Percentiles rank a stretch among this genome's conserved stretches.
These are phyloP conservation scores for Synanthedon vespiformis DNA, from an alignment of 2,888 invertebrate species.

Conservation along the genomic window DNA sequence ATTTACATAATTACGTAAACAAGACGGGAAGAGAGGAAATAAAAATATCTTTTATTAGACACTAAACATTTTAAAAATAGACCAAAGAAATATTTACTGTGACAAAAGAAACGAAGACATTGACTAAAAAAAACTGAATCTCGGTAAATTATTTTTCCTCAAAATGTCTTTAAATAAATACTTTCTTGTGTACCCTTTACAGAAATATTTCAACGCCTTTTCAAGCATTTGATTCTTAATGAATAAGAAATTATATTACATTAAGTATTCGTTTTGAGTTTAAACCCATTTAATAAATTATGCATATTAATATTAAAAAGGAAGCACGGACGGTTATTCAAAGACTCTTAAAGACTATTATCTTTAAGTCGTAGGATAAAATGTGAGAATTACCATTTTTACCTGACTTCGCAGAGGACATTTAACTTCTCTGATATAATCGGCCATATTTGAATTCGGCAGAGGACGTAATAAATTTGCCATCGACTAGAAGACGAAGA, in stretches of 20 bases:
- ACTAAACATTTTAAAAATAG: neutral
- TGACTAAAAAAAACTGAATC: neutral
- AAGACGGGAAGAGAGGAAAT: no score
- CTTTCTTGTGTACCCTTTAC: no score
- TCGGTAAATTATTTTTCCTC: neutral
- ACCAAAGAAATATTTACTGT: neutral
- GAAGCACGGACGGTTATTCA: neutral
- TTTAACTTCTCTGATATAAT: conserved; percentile 54
- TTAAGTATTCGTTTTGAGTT: no score
- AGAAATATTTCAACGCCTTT: no score
- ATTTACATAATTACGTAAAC: no score
- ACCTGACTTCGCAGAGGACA: conserved; percentile 40
- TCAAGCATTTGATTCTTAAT: no score
- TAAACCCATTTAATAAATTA: no score
- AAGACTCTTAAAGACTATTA: neutral
- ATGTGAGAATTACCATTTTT: conserved; percentile 41
- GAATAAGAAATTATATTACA: no score
- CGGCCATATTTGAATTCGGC: conserved; percentile 62
- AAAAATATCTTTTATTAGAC: no score
- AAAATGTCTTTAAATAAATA: neutral
- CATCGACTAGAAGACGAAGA: conserved; percentile 65
- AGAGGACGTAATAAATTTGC: conserved; percentile 61
- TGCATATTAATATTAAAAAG: neutral
- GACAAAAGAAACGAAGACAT: neutral
- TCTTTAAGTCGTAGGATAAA: conserved; percentile 25